These are phyloP conservation scores for Agonopterix arenella DNA, from an alignment of 2,888 invertebrate genomes.

Conservation along the genomic window DNA sequence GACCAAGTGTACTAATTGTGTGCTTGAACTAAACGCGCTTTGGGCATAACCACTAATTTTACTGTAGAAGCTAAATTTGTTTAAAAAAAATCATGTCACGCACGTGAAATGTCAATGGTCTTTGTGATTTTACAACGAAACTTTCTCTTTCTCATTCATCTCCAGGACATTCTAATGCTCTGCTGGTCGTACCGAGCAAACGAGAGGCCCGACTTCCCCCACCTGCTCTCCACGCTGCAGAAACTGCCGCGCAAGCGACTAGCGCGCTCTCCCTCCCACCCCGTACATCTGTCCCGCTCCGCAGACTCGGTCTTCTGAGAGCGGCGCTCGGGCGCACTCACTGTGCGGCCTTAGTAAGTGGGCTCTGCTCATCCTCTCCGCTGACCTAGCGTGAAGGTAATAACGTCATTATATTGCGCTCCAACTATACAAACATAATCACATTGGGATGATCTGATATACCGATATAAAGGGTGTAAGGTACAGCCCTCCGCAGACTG, in stretches of 20 bases:
- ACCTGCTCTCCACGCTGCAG: constrained; percentile 89
- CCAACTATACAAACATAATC: neutral
- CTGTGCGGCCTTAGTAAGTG: constrained; percentile 19
- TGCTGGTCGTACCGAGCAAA: constrained; percentile 95
- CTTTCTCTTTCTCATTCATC: too few species aligned
- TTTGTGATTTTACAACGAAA: neutral
- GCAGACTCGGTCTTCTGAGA: constrained; percentile 94
- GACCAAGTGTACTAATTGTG: too few species aligned
- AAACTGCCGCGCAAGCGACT: constrained; percentile 96
- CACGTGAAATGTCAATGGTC: neutral
- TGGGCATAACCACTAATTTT: too few species aligned
- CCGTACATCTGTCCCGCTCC: constrained; percentile 95
- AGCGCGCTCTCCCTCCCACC: constrained; percentile 98
- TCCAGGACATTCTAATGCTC: constrained; percentile 94
- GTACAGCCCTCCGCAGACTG: too few species aligned
- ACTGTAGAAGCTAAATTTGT: too few species aligned
- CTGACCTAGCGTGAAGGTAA: neutral
- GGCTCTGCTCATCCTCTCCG: too few species aligned
- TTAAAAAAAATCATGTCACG: neutral
- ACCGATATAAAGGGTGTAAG: neutral
- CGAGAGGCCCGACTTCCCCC: constrained; percentile 94
- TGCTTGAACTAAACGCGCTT: too few species aligned
- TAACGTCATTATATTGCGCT: too few species aligned
- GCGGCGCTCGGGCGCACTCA: constrained; percentile 19
- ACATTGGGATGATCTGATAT: neutral